Percentiles rank a stretch among this genome's conserved stretches.
Conservation (phyloP, 92 coral and sea anemone species). For the Epizoanthus illoricatus region DNA sequence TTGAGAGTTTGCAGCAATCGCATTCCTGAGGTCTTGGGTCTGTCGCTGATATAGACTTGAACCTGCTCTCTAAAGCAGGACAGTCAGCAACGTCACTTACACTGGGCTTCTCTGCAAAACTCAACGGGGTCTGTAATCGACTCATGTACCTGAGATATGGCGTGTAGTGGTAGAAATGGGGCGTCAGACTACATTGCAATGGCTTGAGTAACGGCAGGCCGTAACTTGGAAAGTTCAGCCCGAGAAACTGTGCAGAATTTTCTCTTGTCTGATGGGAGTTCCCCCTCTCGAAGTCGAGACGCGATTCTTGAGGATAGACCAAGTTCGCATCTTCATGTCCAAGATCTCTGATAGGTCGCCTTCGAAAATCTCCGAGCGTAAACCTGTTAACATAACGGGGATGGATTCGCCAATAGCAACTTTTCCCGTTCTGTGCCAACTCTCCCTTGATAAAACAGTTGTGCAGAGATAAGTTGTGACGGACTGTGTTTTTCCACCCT, state of each 20-base stretch:
- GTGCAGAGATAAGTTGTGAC: slow-evolving; percentile 87
- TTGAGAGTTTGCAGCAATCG: slow-evolving; percentile 23
- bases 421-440: slow-evolving; percentile 60
- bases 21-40: slow-evolving; percentile 1
- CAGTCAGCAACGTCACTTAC: neutral
- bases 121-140: neutral
- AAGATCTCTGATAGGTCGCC: slow-evolving; percentile 50
- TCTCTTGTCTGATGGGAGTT: neutral
- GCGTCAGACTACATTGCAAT: neutral
- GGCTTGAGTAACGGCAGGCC: slow-evolving; percentile 11
- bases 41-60: neutral
- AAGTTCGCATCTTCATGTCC: neutral
- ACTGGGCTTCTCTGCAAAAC: neutral
- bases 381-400: slow-evolving; percentile 66
- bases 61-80: neutral
- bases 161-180: slow-evolving; percentile 17
- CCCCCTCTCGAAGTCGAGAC: slow-evolving; percentile 8
- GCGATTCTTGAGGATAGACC: neutral
- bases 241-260: slow-evolving; percentile 11
- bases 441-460: slow-evolving; percentile 88
- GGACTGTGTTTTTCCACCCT: slow-evolving; percentile 97
- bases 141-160: slow-evolving; percentile 24
- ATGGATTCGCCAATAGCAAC: slow-evolving; percentile 84
- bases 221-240: slow-evolving; percentile 8
- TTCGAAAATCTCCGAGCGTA: slow-evolving; percentile 67